A percentile compares a stretch with the other conserved stretches of the same genome.
These are phyloP conservation scores for Polydrusus pterygomalis DNA, from an alignment of 2,888 invertebrate genomes.

Conservation along the genomic window DNA sequence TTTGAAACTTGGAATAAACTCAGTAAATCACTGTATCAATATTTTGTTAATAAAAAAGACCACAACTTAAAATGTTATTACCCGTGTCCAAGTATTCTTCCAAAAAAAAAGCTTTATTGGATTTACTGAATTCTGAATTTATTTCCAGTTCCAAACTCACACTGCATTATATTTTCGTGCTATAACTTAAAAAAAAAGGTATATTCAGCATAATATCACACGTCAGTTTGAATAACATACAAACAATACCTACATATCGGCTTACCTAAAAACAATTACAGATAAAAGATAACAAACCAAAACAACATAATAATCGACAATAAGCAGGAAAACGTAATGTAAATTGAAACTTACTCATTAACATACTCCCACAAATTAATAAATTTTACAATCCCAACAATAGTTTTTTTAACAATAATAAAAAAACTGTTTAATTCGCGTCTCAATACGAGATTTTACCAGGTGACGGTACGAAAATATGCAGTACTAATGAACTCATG, in stretches of 20 bases:
- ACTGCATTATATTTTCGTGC: too few relatives aligned
- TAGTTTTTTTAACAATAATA: not conserved
- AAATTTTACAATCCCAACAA: conserved; percentile 6
- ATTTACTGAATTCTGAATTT: too few relatives aligned
- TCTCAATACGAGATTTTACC: not conserved
- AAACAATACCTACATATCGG: not conserved
- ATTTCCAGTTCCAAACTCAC: too few relatives aligned
- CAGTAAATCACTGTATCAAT: too few relatives aligned
- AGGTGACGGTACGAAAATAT: conserved; percentile 9
- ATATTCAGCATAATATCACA: too few relatives aligned
- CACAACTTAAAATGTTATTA: too few relatives aligned
- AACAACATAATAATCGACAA: not conserved
- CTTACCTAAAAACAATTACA: not conserved
- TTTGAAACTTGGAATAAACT: too few relatives aligned
- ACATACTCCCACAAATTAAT: conserved; percentile 5
- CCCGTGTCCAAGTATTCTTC: too few relatives aligned
- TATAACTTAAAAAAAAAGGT: not conserved
- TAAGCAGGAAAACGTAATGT: not conserved
- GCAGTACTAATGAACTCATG: conserved; percentile 14
- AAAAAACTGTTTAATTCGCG: not conserved
- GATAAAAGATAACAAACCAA: conserved; percentile 7
- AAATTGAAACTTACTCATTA: conserved; percentile 20
- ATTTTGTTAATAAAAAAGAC: too few relatives aligned
- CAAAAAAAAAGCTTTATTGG: too few relatives aligned
- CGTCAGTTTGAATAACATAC: not conserved